These are phyloP conservation scores for Sinocyclocheilus maitianheensis DNA, from an alignment of 2,113 vertebrate species.

Conservation along the genomic window DNA sequence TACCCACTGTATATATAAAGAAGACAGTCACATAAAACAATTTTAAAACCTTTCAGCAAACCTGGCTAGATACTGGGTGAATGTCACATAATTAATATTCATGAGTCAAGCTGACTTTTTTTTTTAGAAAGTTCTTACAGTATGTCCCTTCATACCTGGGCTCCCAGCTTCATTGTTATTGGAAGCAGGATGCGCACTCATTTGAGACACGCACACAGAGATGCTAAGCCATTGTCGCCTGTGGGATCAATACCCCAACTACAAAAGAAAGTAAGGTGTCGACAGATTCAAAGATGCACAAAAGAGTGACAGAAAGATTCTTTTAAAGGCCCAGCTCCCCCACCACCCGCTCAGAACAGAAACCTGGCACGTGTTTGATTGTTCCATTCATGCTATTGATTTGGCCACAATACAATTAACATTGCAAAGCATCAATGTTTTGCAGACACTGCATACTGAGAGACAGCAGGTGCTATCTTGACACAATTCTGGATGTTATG, in stretches of 20 bases:
- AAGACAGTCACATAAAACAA: background rate
- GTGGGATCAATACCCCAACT: slow-evolving; percentile 50
- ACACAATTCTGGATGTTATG: slow-evolving; percentile 33
- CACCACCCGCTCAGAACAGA: slow-evolving; percentile 25
- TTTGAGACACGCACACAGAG: slow-evolving; percentile 30
- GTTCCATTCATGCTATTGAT: slow-evolving; percentile 58
- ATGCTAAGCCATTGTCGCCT: slow-evolving; percentile 3
- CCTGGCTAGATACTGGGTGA: background rate
- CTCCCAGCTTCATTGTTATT: background rate
- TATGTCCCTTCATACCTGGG: background rate
- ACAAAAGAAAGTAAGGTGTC: slow-evolving; percentile 43
- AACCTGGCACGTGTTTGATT: slow-evolving; percentile 51
- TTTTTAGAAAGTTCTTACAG: background rate
- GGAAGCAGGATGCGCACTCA: background rate
- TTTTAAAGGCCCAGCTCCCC: slow-evolving; percentile 38
- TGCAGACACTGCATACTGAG: slow-evolving; percentile 34
- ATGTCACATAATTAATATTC: slow-evolving; percentile 3
- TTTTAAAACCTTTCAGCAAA: background rate
- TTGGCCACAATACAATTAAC: slow-evolving; percentile 52
- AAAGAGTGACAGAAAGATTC: slow-evolving; percentile 35
- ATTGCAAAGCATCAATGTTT: slow-evolving; percentile 46
- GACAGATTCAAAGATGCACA: slow-evolving; percentile 35
- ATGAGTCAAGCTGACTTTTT: background rate
- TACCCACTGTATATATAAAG: background rate
- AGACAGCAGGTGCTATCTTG: slow-evolving; percentile 32